Conservation (phyloP, 2,797 vertebrate genomes). For the Monodelphis domestica region DNA sequence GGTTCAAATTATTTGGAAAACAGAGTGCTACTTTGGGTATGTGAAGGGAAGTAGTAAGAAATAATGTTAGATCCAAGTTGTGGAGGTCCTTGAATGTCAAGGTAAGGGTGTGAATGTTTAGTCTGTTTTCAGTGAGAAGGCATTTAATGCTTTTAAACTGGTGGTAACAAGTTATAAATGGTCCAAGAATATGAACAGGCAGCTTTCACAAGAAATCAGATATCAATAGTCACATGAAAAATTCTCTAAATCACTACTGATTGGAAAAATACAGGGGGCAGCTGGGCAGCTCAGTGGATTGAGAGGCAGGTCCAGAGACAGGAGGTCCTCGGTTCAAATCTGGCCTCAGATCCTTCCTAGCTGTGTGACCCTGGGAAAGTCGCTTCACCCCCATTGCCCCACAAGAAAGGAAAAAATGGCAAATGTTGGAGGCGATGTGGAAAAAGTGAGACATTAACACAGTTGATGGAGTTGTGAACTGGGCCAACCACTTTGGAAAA, state of each 20-base stretch:
- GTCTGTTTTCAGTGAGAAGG: neutral
- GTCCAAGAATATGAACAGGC: neutral
- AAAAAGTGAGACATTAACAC: neutral
- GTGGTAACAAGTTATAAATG: neutral
- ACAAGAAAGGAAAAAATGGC: neutral
- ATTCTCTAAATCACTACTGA: neutral
- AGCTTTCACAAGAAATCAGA: neutral
- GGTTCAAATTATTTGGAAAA: neutral
- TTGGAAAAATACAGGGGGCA: neutral
- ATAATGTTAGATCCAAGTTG: neutral
- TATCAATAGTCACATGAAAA: neutral
- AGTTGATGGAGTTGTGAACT: neutral
- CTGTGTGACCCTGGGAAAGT: too few species aligned
- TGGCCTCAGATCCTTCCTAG: too few species aligned
- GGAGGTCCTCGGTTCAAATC: too few species aligned
- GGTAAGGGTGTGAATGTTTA: neutral
- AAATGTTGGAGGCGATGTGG: neutral
- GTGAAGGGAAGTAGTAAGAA: neutral
- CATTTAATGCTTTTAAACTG: neutral
- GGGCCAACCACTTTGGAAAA: too few species aligned
- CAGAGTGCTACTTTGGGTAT: neutral
- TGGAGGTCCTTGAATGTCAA: neutral
- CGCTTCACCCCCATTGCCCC: too few species aligned
- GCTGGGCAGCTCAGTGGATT: too few species aligned
- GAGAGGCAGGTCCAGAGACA: too few species aligned